Base-by-base conservation (phyloP, 2,888 invertebrate species). In the Tetramorium bicarinatum region DNA sequence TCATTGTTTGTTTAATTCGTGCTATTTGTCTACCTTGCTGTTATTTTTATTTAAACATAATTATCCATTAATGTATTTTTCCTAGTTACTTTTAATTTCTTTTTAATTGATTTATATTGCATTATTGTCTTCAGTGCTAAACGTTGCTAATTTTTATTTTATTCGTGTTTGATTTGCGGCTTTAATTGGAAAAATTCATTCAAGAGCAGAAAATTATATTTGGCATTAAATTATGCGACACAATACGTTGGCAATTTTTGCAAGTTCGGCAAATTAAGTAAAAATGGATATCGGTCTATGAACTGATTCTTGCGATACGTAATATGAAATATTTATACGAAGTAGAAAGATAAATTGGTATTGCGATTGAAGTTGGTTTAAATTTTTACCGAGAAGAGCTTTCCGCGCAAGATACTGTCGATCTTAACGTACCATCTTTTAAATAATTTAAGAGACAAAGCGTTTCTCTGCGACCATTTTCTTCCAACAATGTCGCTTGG, bases 391-490 rank as follows among this genome's bases (percentile, higher is more conserved):
- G 38, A n/a, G 15, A 69, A 54, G 34, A 75, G 80, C 85, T 87
- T 88, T 86, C 87, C 83, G 86, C 56, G 74, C 75, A 41, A 74
- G 79, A 76, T 69, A 85, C 82, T 83, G 89, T 91, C 87, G 88
- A 87, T 90, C 87, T 88, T 88, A 86, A 82, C 87, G 62, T 80
- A 72, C 76, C 69, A 85, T 72, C 82, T 80, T 89, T 89, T 87
- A 88, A 86, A 87, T 87, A 83, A 86, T 89, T 87, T 88, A 87
- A 85, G 86, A 84, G 86, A 89, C 89, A 85, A 85, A 87, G 72
- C 76, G 83, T 82, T 74, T 80, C 84, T 84, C 71, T 85, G 83
- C 85, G 71, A 86, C 56, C 61, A 64, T 72, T 79, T 72, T 83
- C 83, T 80, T 87, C 84, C 77, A 82, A 80, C 85, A 85, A 83